These are phyloP conservation scores for Machaerirhynchus nigripectus DNA, from an alignment of 2,113 vertebrate species.

Conservation along the genomic window DNA sequence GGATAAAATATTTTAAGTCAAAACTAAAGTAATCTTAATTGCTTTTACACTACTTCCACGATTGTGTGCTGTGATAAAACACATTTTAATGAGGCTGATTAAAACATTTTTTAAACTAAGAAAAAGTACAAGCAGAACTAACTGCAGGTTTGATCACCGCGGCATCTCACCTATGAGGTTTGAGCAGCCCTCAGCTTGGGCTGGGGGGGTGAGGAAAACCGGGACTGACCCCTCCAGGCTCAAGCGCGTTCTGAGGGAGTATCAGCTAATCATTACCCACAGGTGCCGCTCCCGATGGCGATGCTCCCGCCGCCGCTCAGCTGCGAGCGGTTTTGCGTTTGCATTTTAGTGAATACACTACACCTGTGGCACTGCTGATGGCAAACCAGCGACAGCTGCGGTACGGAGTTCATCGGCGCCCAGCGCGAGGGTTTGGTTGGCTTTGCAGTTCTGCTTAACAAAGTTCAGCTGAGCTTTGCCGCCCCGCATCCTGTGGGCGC, in stretches of 20 bases:
- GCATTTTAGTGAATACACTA: accelerated
- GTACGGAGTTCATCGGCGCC: accelerated
- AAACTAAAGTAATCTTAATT: neutral
- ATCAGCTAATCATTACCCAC: accelerated
- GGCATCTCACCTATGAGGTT: neutral
- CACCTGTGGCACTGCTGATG: accelerated
- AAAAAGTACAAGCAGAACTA: neutral
- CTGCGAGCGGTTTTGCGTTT: accelerated
- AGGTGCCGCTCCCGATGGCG: accelerated
- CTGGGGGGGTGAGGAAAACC: accelerated
- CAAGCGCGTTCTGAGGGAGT: accelerated
- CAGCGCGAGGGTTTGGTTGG: accelerated
- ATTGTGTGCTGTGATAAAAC: neutral
- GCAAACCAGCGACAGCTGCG: accelerated
- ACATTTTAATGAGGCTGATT: neutral
- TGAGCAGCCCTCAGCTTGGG: neutral
- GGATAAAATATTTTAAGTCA: neutral
- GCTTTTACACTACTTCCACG: neutral
- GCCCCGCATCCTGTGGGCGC: accelerated
- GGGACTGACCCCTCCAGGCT: accelerated
- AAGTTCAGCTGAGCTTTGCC: accelerated
- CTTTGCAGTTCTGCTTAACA: too few species aligned
- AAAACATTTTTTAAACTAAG: neutral
- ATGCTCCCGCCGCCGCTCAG: accelerated
- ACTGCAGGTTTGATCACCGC: accelerated